phyloP scores from a whole-genome alignment of 2,113 vertebrate species.

The Larimichthys crocea region DNA sequence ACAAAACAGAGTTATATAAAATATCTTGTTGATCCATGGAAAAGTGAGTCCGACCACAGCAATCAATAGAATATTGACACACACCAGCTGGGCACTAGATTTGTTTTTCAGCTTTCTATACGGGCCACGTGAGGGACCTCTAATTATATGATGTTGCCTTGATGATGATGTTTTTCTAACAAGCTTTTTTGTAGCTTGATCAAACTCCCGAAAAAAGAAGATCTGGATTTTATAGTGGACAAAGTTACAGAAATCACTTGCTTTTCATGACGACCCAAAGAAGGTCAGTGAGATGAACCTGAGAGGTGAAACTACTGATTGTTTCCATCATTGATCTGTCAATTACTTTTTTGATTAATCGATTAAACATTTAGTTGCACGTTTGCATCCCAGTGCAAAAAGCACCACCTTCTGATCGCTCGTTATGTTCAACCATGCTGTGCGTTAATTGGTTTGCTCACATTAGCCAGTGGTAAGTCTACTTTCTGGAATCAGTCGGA shows the following conservation, averaged over 20 bases:
- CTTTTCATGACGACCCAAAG: neutral
- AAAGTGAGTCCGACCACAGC: constrained; percentile 44
- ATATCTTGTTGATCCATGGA: constrained; percentile 70
- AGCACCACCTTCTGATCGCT: too few relatives aligned
- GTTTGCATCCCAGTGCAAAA: too few relatives aligned
- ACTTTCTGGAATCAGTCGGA: too few relatives aligned
- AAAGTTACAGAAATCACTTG: neutral
- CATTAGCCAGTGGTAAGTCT: neutral
- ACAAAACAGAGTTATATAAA: constrained; percentile 70
- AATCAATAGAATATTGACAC: constrained; percentile 70
- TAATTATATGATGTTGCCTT: neutral
- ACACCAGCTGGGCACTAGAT: constrained; percentile 22
- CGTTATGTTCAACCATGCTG: neutral
- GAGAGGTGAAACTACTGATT: neutral
- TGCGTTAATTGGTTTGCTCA: neutral
- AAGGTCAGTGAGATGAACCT: neutral
- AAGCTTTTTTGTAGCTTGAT: neutral
- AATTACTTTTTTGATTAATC: neutral
- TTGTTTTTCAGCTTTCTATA: constrained; percentile 32
- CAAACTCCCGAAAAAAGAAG: neutral
- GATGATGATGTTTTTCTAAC: too few relatives aligned
- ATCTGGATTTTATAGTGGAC: neutral
- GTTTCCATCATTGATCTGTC: neutral
- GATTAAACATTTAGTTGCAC: neutral
- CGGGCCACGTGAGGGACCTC: constrained; percentile 1